phyloP scores from a whole-genome alignment of 1,140 invertebrate genomes.

The Chionoecetes opilio region DNA sequence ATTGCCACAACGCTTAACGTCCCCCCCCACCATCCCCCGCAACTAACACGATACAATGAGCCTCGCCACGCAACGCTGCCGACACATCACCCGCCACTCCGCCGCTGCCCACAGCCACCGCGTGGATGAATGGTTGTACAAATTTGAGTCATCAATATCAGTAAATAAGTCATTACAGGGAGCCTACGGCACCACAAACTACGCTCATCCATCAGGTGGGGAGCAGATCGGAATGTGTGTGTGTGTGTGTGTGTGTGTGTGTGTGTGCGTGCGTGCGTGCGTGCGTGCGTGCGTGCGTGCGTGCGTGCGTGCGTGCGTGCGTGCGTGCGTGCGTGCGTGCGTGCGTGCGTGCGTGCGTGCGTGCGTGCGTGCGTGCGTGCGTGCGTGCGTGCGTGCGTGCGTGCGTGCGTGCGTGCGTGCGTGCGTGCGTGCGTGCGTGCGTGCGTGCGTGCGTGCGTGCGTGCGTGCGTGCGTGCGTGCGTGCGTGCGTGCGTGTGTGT shows the following conservation, averaged over 20 bases:
- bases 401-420: not conserved
- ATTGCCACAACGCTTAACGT: not conserved
- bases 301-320: slow-evolving; percentile 33
- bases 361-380: too few relatives aligned
- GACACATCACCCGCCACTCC: not conserved
- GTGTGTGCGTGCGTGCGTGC: slow-evolving; percentile 29
- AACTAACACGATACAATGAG: not conserved
- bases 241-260: slow-evolving; percentile 1
- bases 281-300: slow-evolving; percentile 49
- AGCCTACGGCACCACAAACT: slow-evolving; percentile 58
- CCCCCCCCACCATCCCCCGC: too few relatives aligned
- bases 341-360: too few relatives aligned
- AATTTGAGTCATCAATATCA: slow-evolving; percentile 65
- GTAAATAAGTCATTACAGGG: slow-evolving; percentile 75
- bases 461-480: not conserved
- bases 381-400: not conserved
- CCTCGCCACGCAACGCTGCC: not conserved
- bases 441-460: not conserved
- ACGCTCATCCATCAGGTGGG: slow-evolving; percentile 52
- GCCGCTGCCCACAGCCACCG: not conserved
- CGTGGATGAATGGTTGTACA: slow-evolving; percentile 65
- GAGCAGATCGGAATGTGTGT: slow-evolving; percentile 1
- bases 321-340: not conserved
- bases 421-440: not conserved
- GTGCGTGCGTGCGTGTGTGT: slow-evolving; percentile 6